phyloP scores from a whole-genome alignment of 2,888 invertebrate species.

The Pseudanteris insignis region DNA sequence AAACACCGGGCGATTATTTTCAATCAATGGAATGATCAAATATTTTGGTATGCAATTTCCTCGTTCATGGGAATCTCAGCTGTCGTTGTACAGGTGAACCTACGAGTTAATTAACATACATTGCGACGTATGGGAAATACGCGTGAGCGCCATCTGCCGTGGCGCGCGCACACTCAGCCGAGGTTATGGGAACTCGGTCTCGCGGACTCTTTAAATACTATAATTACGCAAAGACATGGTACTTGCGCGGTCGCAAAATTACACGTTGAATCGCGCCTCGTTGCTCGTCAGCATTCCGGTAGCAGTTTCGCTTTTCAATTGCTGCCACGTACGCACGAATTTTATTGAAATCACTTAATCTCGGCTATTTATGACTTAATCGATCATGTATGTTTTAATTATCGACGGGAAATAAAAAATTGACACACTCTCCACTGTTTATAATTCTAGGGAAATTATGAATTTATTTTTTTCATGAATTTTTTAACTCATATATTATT shows the following conservation, averaged over 20 bases:
- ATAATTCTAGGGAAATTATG: no score
- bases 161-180: conserved; percentile 41
- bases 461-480: no score
- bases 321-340: conserved; percentile 14
- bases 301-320: conserved; percentile 44
- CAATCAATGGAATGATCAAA: no score
- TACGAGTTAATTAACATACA: conserved; percentile 40
- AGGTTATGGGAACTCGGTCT: conserved; percentile 65
- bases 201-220: conserved; percentile 60
- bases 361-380: no score
- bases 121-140: conserved; percentile 46
- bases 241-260: conserved; percentile 56
- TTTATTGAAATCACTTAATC: no score
- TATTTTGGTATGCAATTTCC: conserved; percentile 27
- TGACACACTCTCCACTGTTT: no score
- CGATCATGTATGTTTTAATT: no score
- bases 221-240: conserved; percentile 62
- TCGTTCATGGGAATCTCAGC: conserved; percentile 60
- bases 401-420: no score
- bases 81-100: conserved; percentile 48
- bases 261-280: conserved; percentile 50
- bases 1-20: no score
- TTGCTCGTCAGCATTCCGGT: conserved; percentile 37
- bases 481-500: no score
- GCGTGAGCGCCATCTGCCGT: conserved; percentile 47